phyloP scores from a whole-genome alignment of 2,113 vertebrate genomes.

The Actenoides hombroni region DNA sequence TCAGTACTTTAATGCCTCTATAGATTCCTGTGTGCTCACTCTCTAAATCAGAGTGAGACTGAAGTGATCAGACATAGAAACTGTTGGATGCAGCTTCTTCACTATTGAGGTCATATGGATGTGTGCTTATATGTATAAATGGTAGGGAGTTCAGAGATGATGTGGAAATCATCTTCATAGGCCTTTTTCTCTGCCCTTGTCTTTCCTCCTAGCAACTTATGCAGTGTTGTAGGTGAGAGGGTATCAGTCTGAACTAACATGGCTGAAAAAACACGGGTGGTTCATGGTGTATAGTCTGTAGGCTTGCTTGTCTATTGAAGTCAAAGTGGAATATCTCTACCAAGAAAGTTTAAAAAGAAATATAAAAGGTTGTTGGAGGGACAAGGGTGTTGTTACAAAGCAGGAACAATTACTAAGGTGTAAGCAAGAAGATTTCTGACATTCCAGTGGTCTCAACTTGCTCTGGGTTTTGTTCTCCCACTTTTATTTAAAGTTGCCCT shows the following conservation, averaged over 20 bases:
- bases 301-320: background rate
- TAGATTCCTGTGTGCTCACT: background rate
- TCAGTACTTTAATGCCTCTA: background rate
- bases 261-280: background rate
- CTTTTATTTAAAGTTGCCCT: no score
- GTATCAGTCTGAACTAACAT: background rate
- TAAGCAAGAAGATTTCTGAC: background rate
- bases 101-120: accelerated
- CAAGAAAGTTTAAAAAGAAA: background rate
- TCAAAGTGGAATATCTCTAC: background rate
- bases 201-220: background rate
- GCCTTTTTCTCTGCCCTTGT: background rate
- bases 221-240: background rate
- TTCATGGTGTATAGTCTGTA: background rate
- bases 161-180: background rate
- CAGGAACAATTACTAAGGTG: background rate
- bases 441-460: background rate
- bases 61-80: background rate
- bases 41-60: background rate
- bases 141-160: background rate
- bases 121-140: background rate
- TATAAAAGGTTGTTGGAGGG: background rate
- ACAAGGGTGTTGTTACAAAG: background rate
- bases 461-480: background rate
- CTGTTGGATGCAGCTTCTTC: background rate